Conservation (phyloP, 1,140 invertebrate species). For the Sogatella furcifera region DNA sequence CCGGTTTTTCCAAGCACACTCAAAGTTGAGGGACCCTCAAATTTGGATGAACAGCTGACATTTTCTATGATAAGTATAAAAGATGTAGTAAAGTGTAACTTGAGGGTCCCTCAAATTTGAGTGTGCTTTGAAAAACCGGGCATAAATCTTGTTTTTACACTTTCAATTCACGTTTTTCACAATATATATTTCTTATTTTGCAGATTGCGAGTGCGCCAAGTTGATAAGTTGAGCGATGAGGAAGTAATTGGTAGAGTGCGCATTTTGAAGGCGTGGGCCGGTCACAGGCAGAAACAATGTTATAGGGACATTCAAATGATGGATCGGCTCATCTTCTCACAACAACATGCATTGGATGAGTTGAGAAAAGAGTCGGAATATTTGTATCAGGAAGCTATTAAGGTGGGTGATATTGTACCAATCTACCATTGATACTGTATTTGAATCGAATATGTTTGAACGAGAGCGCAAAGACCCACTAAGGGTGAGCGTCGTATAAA, state of each 20-base stretch:
- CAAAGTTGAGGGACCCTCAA: too few relatives aligned
- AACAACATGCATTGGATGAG: conserved; percentile 64
- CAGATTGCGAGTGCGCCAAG: conserved; percentile 45
- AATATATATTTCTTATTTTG: conserved; percentile 13
- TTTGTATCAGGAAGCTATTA: conserved; percentile 69
- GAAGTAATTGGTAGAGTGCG: conserved; percentile 41
- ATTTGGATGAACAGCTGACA: too few relatives aligned
- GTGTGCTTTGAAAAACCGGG: too few relatives aligned
- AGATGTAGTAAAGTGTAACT: too few relatives aligned
- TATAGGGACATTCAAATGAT: conserved; percentile 51
- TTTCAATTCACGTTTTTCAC: neutral
- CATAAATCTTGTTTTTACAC: neutral
- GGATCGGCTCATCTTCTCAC: conserved; percentile 51
- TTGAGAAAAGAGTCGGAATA: conserved; percentile 66
- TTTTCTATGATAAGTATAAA: too few relatives aligned
- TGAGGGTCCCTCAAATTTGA: too few relatives aligned
- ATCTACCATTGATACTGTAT: too few relatives aligned
- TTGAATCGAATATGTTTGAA: too few relatives aligned
- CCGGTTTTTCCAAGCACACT: too few relatives aligned
- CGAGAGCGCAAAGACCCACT: too few relatives aligned
- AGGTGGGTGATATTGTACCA: conserved; percentile 36
- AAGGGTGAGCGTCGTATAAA: too few relatives aligned
- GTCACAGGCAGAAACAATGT: conserved; percentile 51
- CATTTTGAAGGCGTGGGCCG: conserved; percentile 59
- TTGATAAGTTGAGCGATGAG: conserved; percentile 34